A percentile compares a stretch with the other conserved stretches of the same genome.
phyloP scores from a whole-genome alignment of 2,888 invertebrate species.

The Pseudoips prasinana region DNA sequence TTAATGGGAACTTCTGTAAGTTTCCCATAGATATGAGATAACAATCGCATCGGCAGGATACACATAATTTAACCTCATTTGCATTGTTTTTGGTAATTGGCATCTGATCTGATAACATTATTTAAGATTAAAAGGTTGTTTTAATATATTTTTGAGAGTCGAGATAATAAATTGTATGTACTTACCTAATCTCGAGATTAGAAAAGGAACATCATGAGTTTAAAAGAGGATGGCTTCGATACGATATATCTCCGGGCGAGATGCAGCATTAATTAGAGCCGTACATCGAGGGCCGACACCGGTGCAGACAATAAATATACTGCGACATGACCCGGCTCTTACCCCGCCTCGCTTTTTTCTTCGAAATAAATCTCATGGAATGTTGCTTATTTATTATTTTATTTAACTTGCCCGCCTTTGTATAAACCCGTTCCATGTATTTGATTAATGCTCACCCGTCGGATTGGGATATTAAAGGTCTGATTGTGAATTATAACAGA shows the following conservation, averaged over 20 bases:
- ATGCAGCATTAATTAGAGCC: conserved; percentile 70
- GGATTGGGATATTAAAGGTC: conserved; percentile 66
- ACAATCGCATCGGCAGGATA: conserved; percentile 52
- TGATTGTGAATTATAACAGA: conserved; percentile 71
- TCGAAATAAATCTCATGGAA: conserved; percentile 78
- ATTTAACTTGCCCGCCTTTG: conserved; percentile 73
- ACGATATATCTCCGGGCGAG: conserved; percentile 62
- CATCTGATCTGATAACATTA: conserved; percentile 40
- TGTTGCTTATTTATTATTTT: conserved; percentile 79
- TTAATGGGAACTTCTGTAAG: conserved; percentile 49
- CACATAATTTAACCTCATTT: conserved; percentile 45
- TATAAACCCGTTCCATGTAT: conserved; percentile 71
- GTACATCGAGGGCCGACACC: conserved; percentile 65
- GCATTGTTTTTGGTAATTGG: conserved; percentile 51
- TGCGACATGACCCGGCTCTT: conserved; percentile 71
- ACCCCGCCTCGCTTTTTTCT: conserved; percentile 68
- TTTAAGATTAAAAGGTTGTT: conserved; percentile 30
- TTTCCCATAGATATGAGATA: conserved; percentile 56
- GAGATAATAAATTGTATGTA: conserved; percentile 28
- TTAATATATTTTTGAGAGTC: conserved; percentile 29
- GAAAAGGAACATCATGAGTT: conserved; percentile 44
- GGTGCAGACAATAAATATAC: conserved; percentile 67
- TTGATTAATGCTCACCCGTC: conserved; percentile 71
- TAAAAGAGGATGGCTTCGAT: conserved; percentile 22
- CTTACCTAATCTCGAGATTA: conserved; percentile 34